These are phyloP conservation scores for Parnassius glacialis DNA, from an alignment of 2,888 invertebrate species.

Conservation along the genomic window DNA sequence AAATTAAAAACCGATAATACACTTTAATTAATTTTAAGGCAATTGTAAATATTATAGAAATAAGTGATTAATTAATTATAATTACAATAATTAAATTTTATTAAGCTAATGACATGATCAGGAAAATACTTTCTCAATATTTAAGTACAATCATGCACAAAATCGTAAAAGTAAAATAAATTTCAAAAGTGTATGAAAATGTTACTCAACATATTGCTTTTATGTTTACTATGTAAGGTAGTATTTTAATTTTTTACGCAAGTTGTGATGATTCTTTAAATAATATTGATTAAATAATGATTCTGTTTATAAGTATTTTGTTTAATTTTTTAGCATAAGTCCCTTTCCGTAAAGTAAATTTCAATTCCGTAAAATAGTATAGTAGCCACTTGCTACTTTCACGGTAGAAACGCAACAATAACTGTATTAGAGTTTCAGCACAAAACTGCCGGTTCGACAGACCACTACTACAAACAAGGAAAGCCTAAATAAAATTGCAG, in stretches of 20 bases:
- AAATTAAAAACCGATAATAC: constrained; percentile 14
- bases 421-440: too few species aligned
- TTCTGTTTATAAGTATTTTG: constrained; percentile 59
- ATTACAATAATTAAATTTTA: constrained; percentile 1
- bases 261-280: constrained; percentile 55
- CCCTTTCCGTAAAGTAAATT: too few species aligned
- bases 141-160: background rate
- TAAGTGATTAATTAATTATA: background rate
- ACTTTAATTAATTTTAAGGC: constrained; percentile 19
- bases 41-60: constrained; percentile 6
- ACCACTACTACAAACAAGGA: too few species aligned
- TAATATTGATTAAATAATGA: constrained; percentile 44
- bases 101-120: background rate
- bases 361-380: too few species aligned
- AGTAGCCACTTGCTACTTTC: too few species aligned
- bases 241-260: constrained; percentile 65
- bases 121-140: background rate
- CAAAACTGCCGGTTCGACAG: too few species aligned
- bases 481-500: too few species aligned
- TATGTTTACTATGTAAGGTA: constrained; percentile 46
- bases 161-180: constrained; percentile 1
- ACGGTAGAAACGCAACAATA: too few species aligned
- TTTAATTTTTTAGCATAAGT: constrained; percentile 34
- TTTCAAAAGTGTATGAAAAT: background rate
- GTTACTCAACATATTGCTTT: constrained; percentile 13